phyloP scores from a whole-genome alignment of 2,888 invertebrate species.

The Platycheirus albimanus region DNA sequence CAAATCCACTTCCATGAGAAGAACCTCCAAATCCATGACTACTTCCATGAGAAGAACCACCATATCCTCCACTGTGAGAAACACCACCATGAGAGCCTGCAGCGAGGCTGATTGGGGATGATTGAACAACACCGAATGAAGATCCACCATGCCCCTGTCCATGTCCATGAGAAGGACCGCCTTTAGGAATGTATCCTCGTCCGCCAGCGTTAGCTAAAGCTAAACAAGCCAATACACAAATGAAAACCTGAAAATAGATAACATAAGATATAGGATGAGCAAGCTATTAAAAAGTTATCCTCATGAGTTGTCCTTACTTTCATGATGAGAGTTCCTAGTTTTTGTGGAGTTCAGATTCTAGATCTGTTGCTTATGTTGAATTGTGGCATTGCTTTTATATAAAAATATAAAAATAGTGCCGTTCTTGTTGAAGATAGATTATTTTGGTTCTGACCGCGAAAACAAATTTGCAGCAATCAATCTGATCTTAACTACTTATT shows the following conservation, averaged over 20 bases:
- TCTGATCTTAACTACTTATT: conserved; percentile 2
- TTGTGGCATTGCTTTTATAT: conserved; percentile 52
- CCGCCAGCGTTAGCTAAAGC: conserved; percentile 66
- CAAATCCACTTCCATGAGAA: conserved; percentile 4
- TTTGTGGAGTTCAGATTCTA: not conserved
- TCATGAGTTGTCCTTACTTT: conserved; percentile 35
- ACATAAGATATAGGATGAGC: not conserved
- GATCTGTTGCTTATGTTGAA: conserved; percentile 28
- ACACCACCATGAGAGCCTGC: not conserved
- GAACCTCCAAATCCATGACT: not conserved
- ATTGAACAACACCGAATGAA: not conserved
- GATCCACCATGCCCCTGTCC: not conserved
- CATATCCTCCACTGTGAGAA: not conserved
- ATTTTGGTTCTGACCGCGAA: conserved; percentile 1
- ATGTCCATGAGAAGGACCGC: conserved; percentile 6
- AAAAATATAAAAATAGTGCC: not conserved
- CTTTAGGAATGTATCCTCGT: conserved; percentile 53
- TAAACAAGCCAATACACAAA: conserved; percentile 69
- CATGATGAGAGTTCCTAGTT: conserved; percentile 22
- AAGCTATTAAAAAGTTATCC: not conserved
- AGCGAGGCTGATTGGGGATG: not conserved
- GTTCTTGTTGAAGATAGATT: not conserved
- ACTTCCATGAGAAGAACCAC: not conserved
- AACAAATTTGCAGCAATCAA: not conserved
- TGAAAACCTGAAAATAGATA: conserved; percentile 59